A percentile compares a stretch with the other conserved stretches of the same genome.
Conservation (phyloP, 2,888 invertebrate genomes). For the Blera fallax region DNA sequence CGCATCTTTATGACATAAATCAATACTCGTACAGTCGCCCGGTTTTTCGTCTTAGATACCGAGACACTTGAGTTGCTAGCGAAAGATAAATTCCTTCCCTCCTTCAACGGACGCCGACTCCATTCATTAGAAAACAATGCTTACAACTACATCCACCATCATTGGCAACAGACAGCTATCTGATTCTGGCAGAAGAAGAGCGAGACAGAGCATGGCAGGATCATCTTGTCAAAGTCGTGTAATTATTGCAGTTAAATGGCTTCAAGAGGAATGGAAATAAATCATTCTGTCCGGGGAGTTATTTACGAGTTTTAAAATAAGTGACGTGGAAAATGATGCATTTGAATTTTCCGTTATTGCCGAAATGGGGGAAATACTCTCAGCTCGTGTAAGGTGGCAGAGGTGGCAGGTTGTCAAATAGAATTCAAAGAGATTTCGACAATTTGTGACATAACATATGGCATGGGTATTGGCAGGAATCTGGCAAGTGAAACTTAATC, state of each 20-base stretch:
- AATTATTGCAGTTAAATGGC: slow-evolving; percentile 73
- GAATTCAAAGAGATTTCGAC: slow-evolving; percentile 42
- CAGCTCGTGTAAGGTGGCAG: slow-evolving; percentile 9
- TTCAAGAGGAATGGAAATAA: slow-evolving; percentile 72
- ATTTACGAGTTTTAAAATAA: slow-evolving; percentile 76
- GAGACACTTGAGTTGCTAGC: slow-evolving; percentile 28
- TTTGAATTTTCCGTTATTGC: slow-evolving; percentile 68
- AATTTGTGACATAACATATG: slow-evolving; percentile 14
- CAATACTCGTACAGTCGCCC: slow-evolving; percentile 51
- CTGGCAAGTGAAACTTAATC: neutral
- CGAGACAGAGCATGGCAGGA: slow-evolving; percentile 63
- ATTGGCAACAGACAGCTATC: neutral
- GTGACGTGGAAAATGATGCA: slow-evolving; percentile 79
- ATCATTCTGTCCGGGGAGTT: slow-evolving; percentile 74
- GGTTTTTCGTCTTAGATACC: slow-evolving; percentile 27
- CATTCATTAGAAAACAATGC: slow-evolving; percentile 69
- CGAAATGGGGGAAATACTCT: slow-evolving; percentile 43
- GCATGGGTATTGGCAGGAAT: neutral
- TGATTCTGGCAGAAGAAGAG: slow-evolving; percentile 37
- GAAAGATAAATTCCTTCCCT: slow-evolving; percentile 60
- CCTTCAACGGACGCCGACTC: slow-evolving; percentile 34
- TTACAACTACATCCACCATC: slow-evolving; percentile 3
- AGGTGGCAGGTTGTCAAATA: slow-evolving; percentile 65
- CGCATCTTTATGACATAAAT: slow-evolving; percentile 61
- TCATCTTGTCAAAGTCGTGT: slow-evolving; percentile 73